Base-by-base conservation (phyloP, 2,888 invertebrate genomes). In the Patella caerulea region DNA sequence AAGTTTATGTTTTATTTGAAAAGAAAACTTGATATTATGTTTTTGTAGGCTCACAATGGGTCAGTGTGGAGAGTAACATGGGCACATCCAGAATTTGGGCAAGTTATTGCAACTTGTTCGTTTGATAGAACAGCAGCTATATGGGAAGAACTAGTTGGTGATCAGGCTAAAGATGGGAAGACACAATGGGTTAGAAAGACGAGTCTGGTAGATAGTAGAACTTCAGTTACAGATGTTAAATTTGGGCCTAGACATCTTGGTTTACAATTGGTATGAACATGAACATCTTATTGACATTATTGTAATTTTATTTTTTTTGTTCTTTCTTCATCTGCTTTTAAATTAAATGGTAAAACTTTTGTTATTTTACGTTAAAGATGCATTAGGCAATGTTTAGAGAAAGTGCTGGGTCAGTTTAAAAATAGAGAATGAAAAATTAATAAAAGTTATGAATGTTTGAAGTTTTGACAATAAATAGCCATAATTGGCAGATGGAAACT, bases 41-140 rank as follows among this genome's bases (percentile, higher is more conserved):
- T 71, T 70, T 79, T 87, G 70, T 81, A 92, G 93, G 91, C 97
- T 0, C 99, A 99, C 91, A 97, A 97, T 87, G 99, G 99, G 0
- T 98, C 98, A 0, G 98, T 99, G 29, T 99, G 98, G 98, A 97
- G 98, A 91, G 96, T 98, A 2, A 93, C 92, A 0, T 99, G 99
- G 99, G 98, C 99, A 0, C 98, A 99, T 93, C 99, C 99, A 0
- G 99, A 99, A 92, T 99, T 98, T 92, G 99, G 99, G 0, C 98
- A 99, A 92, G 97, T 99, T n/a, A 93, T 99, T 54, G 99, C 98
- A 2, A 98, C 99, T 2, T 99, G 99, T 92, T 98, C 98, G 0
- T 99, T 98, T 92, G 99, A 99, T 90, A 94, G 99, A 83, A 98
- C 98, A 29, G 98, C 97, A 4, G 96, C 97, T 4, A 96, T 99